A percentile compares a stretch with the other conserved stretches of the same genome.
These are phyloP conservation scores for Sebastes schlegelii DNA, from an alignment of 2,113 vertebrate species.

Conservation along the genomic window DNA sequence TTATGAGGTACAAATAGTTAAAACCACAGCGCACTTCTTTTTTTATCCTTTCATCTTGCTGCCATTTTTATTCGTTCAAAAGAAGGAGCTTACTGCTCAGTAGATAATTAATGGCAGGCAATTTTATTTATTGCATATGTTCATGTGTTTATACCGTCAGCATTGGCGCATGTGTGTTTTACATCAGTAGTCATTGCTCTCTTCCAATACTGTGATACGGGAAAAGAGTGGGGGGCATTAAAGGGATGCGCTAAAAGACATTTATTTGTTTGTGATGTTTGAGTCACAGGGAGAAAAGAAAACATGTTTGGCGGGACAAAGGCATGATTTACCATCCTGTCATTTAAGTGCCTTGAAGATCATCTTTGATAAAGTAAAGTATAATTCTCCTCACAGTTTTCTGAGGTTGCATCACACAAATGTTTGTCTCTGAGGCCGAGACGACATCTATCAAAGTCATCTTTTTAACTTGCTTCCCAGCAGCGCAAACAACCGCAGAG, in stretches of 20 bases:
- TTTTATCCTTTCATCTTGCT: background rate
- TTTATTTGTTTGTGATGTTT: slow-evolving; percentile 17
- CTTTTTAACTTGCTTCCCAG: slow-evolving; percentile 33
- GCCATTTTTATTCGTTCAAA: background rate
- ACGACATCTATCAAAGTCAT: slow-evolving; percentile 42
- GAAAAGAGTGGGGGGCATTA: slow-evolving; percentile 13
- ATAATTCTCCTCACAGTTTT: slow-evolving; percentile 17
- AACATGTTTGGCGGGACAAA: slow-evolving; percentile 23
- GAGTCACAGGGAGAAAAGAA: slow-evolving; percentile 33
- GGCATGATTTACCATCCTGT: slow-evolving; percentile 19
- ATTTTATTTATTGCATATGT: slow-evolving; percentile 11
- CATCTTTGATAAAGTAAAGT: slow-evolving; percentile 25
- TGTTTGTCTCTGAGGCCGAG: slow-evolving; percentile 17
- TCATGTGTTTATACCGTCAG: slow-evolving; percentile 16
- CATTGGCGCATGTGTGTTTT: slow-evolving; percentile 22
- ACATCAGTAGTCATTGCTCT: slow-evolving; percentile 4
- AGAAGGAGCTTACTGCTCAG: background rate
- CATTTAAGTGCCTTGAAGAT: slow-evolving; percentile 27
- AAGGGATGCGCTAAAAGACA: slow-evolving; percentile 23
- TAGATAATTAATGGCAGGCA: background rate
- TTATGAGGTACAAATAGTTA: background rate
- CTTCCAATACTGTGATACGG: slow-evolving; percentile 9
- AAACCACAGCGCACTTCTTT: background rate
- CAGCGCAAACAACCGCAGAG: slow-evolving; percentile 37
- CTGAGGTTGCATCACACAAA: slow-evolving; percentile 5